Evolutionary conservation across 2,113 vertebrate species (phyloP), one percentile per base, ranked within the genome.

Genomic region (Chaetops frenatus): DNA sequence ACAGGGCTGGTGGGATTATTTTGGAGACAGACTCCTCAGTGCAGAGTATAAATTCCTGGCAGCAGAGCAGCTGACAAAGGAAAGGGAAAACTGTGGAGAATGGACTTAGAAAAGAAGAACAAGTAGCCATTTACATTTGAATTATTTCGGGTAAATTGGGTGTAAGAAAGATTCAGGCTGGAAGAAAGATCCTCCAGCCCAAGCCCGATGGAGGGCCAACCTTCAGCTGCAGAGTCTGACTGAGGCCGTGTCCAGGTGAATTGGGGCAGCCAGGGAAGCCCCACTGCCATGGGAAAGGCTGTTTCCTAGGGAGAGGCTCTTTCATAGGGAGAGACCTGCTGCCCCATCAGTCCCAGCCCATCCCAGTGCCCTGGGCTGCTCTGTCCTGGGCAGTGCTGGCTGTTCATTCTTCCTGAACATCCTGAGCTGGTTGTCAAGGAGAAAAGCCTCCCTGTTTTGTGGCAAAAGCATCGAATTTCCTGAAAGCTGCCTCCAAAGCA

Each of bases 161-260:
- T 60, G 29, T n/a, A 72, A 72, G 57, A 62, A 78, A 67, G 42
- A 76, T 54, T 71, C 28, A 51, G 45, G 65, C 25, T 79, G 60
- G 22, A 58, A 40, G 44, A 29, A 69, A 16, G 15, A 6, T 8
- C 47, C 36, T 79, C 29, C 71, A 50, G 10, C 20, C 21, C 36
- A 53, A 48, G 7, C 15, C 27, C 0, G 0, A 27, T 74, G 14
- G 5, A 65, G 9, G 11, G 36, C 31, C 36, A 78, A 8, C 1
- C 7, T 5, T 5, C 57, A 45, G 24, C 54, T 78, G 36, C 64
- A 90, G 23, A 77, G n/a, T 8, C 50, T 61, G 54, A 22, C 11
- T 4, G 4, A 56, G 35, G 38, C n/a, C 0, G 0, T 73, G n/a
- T 33, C 36, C 28, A 42, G 56, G 45, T 1, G 2, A 65, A 36